phyloP scores from a whole-genome alignment of 2,888 invertebrate species.

The Epinotia ramella region DNA sequence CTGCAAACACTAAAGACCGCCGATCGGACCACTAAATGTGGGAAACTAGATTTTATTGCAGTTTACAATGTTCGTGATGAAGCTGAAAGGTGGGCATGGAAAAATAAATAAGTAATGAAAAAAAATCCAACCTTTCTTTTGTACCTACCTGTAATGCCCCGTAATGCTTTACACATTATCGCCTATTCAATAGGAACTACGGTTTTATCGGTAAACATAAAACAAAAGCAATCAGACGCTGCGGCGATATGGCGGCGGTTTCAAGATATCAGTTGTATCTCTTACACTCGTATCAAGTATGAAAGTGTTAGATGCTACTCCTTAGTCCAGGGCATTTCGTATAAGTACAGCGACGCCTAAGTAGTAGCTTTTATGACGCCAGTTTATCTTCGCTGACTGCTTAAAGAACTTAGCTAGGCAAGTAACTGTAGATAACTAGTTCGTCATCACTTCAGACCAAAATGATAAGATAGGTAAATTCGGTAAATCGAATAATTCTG shows the following conservation, averaged over 20 bases:
- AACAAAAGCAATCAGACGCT: constrained; percentile 28
- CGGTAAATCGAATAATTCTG: not conserved
- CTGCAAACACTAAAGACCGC: too few species aligned
- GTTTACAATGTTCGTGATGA: too few species aligned
- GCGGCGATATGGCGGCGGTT: constrained; percentile 2
- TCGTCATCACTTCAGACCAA: not conserved
- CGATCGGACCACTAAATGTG: too few species aligned
- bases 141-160: constrained; percentile 40
- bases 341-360: not conserved
- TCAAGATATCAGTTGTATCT: not conserved
- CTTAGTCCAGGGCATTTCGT: not conserved
- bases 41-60: too few species aligned
- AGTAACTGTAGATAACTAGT: too few species aligned
- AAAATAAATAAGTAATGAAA: too few species aligned
- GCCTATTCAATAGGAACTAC: constrained; percentile 19
- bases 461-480: not conserved
- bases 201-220: constrained; percentile 15
- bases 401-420: not conserved
- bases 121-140: constrained; percentile 40
- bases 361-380: not conserved
- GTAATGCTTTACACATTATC: constrained; percentile 34
- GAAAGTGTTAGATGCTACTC: not conserved
- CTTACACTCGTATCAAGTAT: not conserved
- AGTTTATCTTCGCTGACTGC: not conserved
- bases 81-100: too few species aligned